Conservation (phyloP, 37 sponge, comb jelly and placozoan genomes). For the Haliclona indistincta region DNA sequence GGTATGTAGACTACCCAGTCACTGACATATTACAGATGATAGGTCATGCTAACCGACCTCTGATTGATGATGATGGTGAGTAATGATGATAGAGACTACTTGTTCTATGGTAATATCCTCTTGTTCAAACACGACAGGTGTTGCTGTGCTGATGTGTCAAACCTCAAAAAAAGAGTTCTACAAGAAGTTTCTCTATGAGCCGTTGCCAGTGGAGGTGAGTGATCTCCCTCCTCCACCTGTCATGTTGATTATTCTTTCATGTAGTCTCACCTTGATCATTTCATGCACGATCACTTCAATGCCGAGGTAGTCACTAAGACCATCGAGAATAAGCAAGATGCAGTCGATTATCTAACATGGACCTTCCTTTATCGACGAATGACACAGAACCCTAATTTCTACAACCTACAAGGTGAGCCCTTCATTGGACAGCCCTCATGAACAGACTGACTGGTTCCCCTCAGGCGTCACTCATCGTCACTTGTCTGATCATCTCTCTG, state of each 20-base stretch:
- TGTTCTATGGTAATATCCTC: not conserved
- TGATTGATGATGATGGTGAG: slow-evolving; percentile 73
- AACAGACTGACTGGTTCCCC: not conserved
- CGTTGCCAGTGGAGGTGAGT: slow-evolving; percentile 95
- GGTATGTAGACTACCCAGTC: slow-evolving; percentile 97
- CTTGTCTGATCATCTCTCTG: slow-evolving; percentile 95
- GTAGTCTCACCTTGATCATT: slow-evolving; percentile 96
- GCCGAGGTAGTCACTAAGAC: slow-evolving; percentile 99
- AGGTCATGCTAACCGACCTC: slow-evolving; percentile 84
- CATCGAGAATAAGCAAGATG: slow-evolving; percentile 99
- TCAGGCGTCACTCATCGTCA: slow-evolving; percentile 93
- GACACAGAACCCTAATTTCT: slow-evolving; percentile 99
- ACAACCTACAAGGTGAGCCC: slow-evolving; percentile 90
- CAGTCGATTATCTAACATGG: slow-evolving; percentile 99
- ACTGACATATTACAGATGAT: slow-evolving; percentile 97
- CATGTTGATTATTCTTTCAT: not conserved
- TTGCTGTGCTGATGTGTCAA: slow-evolving; percentile 95
- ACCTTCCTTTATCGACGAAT: slow-evolving; percentile 96
- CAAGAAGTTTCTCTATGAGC: slow-evolving; percentile 99
- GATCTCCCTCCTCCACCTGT: not conserved
- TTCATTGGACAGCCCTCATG: not conserved
- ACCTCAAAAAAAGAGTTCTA: slow-evolving; percentile 97
- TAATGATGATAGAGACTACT: slow-evolving; percentile 3
- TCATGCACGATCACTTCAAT: slow-evolving; percentile 97
- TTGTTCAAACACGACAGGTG: slow-evolving; percentile 24